A percentile compares a stretch with the other conserved stretches of the same genome.
These are phyloP conservation scores for Melanotaenia parkinsoni DNA, from an alignment of 2,797 vertebrate species.

Conservation along the genomic window DNA sequence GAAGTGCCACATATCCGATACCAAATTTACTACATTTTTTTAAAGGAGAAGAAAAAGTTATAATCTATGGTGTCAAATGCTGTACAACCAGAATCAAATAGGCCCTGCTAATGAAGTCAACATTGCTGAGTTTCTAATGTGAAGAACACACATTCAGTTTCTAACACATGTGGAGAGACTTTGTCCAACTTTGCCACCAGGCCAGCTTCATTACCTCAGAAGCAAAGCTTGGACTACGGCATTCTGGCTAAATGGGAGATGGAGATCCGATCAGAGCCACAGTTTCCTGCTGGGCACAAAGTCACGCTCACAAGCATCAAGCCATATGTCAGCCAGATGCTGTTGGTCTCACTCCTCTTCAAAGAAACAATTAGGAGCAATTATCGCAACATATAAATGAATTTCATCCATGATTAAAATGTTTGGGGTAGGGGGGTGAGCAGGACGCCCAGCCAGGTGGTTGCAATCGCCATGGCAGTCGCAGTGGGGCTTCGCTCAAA, in stretches of 20 bases:
- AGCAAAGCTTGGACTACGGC: slow-evolving; percentile 15
- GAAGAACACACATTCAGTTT: slow-evolving; percentile 44
- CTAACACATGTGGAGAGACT: slow-evolving; percentile 28
- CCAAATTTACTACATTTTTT: neutral
- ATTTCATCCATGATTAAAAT: slow-evolving; percentile 85
- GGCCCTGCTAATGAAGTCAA: slow-evolving; percentile 28
- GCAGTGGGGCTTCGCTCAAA: slow-evolving; percentile 67
- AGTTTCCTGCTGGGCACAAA: slow-evolving; percentile 74
- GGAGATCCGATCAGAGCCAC: slow-evolving; percentile 51
- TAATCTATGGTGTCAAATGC: neutral
- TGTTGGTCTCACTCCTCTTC: slow-evolving; percentile 71
- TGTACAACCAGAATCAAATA: neutral
- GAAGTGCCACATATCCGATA: neutral
- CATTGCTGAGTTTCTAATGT: slow-evolving; percentile 45
- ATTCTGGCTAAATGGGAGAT: slow-evolving; percentile 55
- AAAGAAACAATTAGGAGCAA: slow-evolving; percentile 87
- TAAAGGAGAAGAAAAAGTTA: neutral
- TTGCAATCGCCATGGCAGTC: slow-evolving; percentile 79
- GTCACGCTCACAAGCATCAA: slow-evolving; percentile 53
- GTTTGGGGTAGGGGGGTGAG: slow-evolving; percentile 64
- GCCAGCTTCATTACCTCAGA: slow-evolving; percentile 49
- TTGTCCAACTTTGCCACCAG: slow-evolving; percentile 46
- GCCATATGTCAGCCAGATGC: slow-evolving; percentile 84
- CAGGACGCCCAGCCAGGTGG: slow-evolving; percentile 78
- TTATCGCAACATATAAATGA: slow-evolving; percentile 87